phyloP scores from a whole-genome alignment of 2,888 invertebrate species.

The Andrena fulva region DNA sequence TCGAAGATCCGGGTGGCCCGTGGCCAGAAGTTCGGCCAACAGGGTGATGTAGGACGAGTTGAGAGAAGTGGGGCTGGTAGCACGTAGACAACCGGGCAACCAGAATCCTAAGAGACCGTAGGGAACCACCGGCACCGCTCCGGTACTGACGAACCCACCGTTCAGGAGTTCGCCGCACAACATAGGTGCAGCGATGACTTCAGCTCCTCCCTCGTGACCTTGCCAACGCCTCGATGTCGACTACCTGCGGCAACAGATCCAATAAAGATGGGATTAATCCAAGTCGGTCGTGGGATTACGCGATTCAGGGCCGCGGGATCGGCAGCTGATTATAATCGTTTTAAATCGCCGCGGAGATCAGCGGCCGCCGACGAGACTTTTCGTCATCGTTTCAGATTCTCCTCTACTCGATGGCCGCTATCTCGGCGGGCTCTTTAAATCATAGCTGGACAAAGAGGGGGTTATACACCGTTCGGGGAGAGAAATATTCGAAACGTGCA shows the following conservation, averaged over 20 bases:
- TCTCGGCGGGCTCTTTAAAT: background rate
- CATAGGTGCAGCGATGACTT: slow-evolving; percentile 82
- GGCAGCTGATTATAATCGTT: slow-evolving; percentile 13
- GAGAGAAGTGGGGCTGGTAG: slow-evolving; percentile 79
- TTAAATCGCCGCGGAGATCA: slow-evolving; percentile 3
- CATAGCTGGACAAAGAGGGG: background rate
- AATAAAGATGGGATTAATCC: slow-evolving; percentile 59
- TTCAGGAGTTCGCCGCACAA: slow-evolving; percentile 85
- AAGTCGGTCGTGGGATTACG: background rate
- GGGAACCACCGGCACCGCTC: slow-evolving; percentile 83
- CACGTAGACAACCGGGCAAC: slow-evolving; percentile 83
- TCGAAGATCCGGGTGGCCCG: slow-evolving; percentile 75
- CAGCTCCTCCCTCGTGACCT: slow-evolving; percentile 76
- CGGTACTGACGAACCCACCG: slow-evolving; percentile 84
- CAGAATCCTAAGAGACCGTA: slow-evolving; percentile 83
- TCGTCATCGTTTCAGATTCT: background rate
- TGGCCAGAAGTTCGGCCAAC: slow-evolving; percentile 81
- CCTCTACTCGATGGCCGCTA: background rate
- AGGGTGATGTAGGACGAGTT: slow-evolving; percentile 82
- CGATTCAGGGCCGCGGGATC: background rate
- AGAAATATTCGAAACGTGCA: slow-evolving; percentile 16
- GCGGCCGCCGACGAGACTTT: background rate
- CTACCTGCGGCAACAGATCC: slow-evolving; percentile 64
- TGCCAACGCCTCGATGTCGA: slow-evolving; percentile 67
- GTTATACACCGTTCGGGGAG: slow-evolving; percentile 11